A percentile compares a stretch with the other conserved stretches of the same genome.
These are phyloP conservation scores for Alouatta palliata DNA, from an alignment of 2,113 vertebrate genomes.

Conservation along the genomic window DNA sequence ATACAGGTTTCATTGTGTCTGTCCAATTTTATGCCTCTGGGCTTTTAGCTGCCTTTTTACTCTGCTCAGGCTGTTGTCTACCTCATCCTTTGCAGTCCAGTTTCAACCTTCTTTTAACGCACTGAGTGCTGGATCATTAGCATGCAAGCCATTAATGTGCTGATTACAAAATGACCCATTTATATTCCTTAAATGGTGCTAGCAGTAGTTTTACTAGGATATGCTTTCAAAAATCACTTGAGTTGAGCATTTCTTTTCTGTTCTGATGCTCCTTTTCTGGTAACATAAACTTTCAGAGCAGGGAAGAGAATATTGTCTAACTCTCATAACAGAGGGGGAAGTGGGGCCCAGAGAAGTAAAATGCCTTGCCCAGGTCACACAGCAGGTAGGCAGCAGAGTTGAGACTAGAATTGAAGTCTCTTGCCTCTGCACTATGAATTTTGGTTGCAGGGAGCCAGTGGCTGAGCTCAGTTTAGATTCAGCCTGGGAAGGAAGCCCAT, in stretches of 20 bases:
- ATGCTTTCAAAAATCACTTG: background rate
- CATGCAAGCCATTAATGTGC: background rate
- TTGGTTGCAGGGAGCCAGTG: background rate
- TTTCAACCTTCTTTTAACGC: background rate
- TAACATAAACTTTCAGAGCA: background rate
- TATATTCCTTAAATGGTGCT: background rate
- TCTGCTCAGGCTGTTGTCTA: background rate
- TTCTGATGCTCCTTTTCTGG: background rate
- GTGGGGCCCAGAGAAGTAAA: background rate
- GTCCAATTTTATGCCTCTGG: background rate
- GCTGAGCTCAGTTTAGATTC: background rate
- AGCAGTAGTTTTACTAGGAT: background rate
- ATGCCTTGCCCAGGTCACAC: background rate
- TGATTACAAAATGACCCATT: background rate
- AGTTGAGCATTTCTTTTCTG: background rate
- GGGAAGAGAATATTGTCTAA: background rate
- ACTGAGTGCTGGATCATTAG: background rate
- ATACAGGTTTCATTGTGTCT: background rate
- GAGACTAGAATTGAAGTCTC: background rate
- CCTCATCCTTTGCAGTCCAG: background rate
- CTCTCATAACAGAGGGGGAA: background rate
- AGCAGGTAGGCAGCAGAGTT: background rate
- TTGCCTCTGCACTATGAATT: background rate
- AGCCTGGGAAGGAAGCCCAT: slow-evolving; percentile 34
- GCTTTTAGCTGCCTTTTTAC: background rate